Percentiles rank a stretch among this genome's conserved stretches.
These are phyloP conservation scores for Amiota communis DNA, from an alignment of 2,888 invertebrate genomes.

Conservation along the genomic window DNA sequence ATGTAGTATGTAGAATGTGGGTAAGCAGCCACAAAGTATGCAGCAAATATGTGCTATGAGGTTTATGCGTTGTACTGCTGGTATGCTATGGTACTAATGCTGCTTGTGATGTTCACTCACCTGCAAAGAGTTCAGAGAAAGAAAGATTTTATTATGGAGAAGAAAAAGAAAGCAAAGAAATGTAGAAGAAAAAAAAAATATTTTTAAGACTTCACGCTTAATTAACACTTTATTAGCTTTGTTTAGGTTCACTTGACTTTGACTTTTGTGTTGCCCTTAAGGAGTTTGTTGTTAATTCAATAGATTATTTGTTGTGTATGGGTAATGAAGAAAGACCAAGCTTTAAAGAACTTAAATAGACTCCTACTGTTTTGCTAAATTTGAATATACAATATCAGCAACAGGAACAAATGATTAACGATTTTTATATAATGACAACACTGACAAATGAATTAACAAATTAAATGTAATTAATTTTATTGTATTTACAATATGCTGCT, in stretches of 20 bases:
- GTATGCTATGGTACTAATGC: background rate
- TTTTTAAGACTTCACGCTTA: conserved; percentile 48
- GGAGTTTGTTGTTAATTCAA: background rate
- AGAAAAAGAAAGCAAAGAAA: background rate
- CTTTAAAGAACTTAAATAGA: too few species aligned
- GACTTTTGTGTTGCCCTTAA: background rate
- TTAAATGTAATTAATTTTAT: conserved; percentile 23
- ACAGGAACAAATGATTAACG: background rate
- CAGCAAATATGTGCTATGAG: conserved; percentile 50
- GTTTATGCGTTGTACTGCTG: background rate
- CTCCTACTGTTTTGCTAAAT: too few species aligned
- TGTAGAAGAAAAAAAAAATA: conserved; percentile 1
- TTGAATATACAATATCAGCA: background rate
- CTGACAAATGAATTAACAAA: conserved; percentile 15
- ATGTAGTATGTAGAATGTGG: conserved; percentile 41
- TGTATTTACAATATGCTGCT: background rate
- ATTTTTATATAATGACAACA: background rate
- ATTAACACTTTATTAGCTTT: conserved; percentile 63
- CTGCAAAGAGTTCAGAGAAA: conserved; percentile 40
- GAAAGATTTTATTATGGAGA: background rate
- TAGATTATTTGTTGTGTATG: background rate
- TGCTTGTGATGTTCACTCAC: conserved; percentile 1
- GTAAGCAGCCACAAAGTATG: conserved; percentile 58
- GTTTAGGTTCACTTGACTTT: conserved; percentile 34
- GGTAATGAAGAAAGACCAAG: background rate